Percentiles rank a stretch among this genome's conserved stretches.
phyloP scores from a whole-genome alignment of 2,888 invertebrate species.

The Acanthosepion esculentum region DNA sequence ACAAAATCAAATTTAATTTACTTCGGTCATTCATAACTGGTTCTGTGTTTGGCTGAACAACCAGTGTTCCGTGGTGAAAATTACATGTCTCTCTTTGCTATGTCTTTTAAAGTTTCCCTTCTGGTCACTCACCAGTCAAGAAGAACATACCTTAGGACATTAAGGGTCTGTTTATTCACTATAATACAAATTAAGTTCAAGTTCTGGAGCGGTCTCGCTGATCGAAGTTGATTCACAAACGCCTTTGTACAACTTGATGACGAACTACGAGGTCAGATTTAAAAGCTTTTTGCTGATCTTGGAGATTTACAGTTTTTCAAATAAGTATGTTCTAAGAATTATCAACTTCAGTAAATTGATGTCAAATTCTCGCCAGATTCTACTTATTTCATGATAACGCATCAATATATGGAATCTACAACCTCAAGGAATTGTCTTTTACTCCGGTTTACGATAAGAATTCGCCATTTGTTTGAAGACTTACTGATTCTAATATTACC shows the following conservation, averaged over 20 bases:
- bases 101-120: neutral
- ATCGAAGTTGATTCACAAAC: neutral
- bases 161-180: neutral
- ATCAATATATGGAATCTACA: too few species aligned
- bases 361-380: neutral
- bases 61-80: neutral
- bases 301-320: neutral
- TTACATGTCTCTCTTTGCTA: neutral
- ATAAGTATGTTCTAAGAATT: neutral
- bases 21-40: neutral
- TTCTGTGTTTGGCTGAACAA: neutral
- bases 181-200: neutral
- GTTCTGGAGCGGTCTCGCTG: neutral
- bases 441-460: too few species aligned
- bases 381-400: too few species aligned
- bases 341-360: neutral
- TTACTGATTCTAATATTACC: too few species aligned
- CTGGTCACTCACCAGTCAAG: neutral
- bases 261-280: neutral
- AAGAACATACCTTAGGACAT: neutral
- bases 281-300: neutral
- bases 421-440: too few species aligned
- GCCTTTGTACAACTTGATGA: neutral
- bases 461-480: too few species aligned
- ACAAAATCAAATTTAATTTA: neutral